Conservation (phyloP, 2,113 vertebrate genomes). For the Ailuropoda melanoleuca region DNA sequence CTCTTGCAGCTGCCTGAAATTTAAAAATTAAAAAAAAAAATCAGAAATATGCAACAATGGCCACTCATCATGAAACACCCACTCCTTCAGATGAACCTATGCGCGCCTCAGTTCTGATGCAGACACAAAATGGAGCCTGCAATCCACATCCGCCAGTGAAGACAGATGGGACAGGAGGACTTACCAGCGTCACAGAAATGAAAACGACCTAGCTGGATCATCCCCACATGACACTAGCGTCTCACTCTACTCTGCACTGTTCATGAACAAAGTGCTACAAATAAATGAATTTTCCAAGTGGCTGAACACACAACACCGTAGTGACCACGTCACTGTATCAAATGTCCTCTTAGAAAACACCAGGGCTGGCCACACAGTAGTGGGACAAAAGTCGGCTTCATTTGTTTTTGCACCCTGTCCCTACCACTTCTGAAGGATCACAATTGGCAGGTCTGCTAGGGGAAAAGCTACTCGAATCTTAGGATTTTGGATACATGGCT, state of each 20-base stretch:
- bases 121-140: not conserved
- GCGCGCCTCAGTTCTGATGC: not conserved
- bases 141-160: not conserved
- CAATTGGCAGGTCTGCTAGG: not conserved
- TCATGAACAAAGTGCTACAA: not conserved
- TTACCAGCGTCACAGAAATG: not conserved
- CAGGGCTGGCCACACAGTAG: not conserved
- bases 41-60: not conserved
- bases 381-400: not conserved
- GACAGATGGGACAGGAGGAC: not conserved
- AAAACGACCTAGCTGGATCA: not conserved
- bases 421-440: not conserved
- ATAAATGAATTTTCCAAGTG: not conserved
- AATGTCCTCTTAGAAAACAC: conserved; percentile 17
- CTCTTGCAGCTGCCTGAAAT: conserved; percentile 94
- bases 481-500: not conserved
- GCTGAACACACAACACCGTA: not conserved
- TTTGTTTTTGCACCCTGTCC: not conserved
- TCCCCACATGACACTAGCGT: not conserved
- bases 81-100: not conserved
- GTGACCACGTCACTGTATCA: not conserved
- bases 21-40: not conserved
- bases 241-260: not conserved
- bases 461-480: not conserved
- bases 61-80: not conserved